phyloP scores from a whole-genome alignment of 2,113 vertebrate species.

The Grallaria varia region DNA sequence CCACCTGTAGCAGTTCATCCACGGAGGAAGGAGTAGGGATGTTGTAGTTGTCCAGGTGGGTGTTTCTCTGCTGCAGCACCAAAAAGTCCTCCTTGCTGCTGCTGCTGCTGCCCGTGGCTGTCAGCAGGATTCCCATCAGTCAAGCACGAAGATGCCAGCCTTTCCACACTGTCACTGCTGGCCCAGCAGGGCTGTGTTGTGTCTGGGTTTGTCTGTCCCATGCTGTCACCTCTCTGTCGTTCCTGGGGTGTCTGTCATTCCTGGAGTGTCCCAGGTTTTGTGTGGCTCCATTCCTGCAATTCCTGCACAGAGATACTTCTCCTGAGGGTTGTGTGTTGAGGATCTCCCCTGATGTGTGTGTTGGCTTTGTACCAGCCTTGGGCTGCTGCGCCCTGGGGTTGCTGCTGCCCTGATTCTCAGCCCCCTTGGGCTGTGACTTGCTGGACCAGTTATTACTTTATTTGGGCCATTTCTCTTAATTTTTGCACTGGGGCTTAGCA shows the following conservation, averaged over 20 bases:
- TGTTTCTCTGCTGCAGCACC: background rate
- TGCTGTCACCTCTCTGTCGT: background rate
- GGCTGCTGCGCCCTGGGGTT: background rate
- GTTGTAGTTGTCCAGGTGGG: background rate
- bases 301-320: background rate
- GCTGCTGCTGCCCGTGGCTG: background rate
- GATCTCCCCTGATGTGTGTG: accelerated
- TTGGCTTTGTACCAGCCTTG: background rate
- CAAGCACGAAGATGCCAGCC: background rate
- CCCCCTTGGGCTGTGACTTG: background rate
- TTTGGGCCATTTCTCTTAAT: background rate
- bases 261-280: background rate
- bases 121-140: background rate
- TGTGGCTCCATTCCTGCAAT: background rate
- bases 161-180: background rate
- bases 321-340: background rate
- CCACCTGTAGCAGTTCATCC: accelerated
- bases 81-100: background rate
- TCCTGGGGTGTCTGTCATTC: background rate
- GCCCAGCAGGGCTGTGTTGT: background rate
- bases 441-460: background rate
- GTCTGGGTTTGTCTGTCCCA: background rate
- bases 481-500: background rate
- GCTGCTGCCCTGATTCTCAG: background rate
- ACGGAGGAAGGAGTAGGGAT: background rate